Evolutionary conservation across 2,113 vertebrate species (phyloP), one percentile per base, ranked within the genome.

Genomic region (Theropithecus gelada): DNA sequence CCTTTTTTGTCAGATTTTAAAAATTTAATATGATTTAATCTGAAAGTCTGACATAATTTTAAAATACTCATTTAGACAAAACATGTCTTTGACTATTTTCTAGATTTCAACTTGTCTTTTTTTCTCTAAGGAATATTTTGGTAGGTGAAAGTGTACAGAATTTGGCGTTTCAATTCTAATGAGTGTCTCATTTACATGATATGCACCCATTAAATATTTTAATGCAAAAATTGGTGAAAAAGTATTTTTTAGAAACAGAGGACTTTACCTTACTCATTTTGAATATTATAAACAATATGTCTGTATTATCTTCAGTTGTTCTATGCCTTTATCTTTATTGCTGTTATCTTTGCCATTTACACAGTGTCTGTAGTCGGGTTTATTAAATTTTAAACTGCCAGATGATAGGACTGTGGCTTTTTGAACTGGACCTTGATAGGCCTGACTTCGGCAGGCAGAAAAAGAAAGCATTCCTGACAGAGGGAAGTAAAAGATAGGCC

Each of bases 281-380:
- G 55, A 72, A 76, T 35, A 61, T 8, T 78, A 0, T 76, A 68
- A 88, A 45, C n/a, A 40, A n/a, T 18, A 66, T 45, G 8, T 30
- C 30, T 76, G 27, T 43, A 25, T 61, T 83, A 80, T 73, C 79
- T 94, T 57, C 20, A 1, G 20, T 79, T 55, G 48, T 57, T 88
- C 72, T 32, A 25, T 68, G 27, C 30, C 35, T 92, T 78, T 89
- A 80, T 73, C 84, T 97, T 89, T 89, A 94, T 81, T 88, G 23
- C 23, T 75, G 35, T 30, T 76, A 20, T 59, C 40, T 86, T 92
- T 85, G 61, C 72, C 32, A 52, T 80, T 85, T 81, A 73, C 8
- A 48, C 16, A 75, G 3, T 43, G 9, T 50, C 38, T 50, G 7
- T 20, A 81, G n/a, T 81, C 76, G 30, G 89, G 30, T 66, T 79